Evolutionary conservation across 30 jellyfish, hydroid and myxozoan genomes (phyloP), one percentile per base, ranked within the genome.

Genomic region (Turritopsis dohrnii): DNA sequence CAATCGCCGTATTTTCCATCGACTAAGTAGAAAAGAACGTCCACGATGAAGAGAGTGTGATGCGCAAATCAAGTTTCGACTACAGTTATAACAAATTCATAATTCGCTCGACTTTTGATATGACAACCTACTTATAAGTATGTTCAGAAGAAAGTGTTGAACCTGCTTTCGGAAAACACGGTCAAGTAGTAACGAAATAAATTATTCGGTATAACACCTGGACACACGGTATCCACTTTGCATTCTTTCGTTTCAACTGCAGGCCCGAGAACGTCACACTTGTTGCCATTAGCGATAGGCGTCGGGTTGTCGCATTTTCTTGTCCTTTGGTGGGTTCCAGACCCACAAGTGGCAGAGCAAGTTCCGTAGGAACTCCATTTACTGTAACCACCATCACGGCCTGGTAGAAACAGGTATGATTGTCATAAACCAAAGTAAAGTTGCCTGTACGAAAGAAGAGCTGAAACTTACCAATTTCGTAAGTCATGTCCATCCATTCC

Each of bases 371-470:
- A 29, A 52, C 65, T 26, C 87, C 87, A 80, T 53, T 80, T 85
- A 52, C 83, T 26, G 65, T 80, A 80, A 1, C 87, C 87, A 24
- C 87, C 87, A 80, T 80, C 52, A 3, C 28, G 83, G 1, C 85
- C 85, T 77, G 53, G 18, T 0, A 8, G 7, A 25, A 8, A 22
- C 18, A 20, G 0, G 16, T 22, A 0, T 1, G 19, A 75, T 31
- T 21, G 16, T 69, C 30, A 69, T 21, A 21, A 1, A 1, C 5
- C 16, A 13, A 21, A 16, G 28, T 21, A 69, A 69, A 69, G 65
- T 18, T 9, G 81, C 24, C 18, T 72, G 29, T 3, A 13, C 5
- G 60, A 41, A 41, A 41, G 60, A 41, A 41, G 60, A 41, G 13
- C 13, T 41, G 60, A 3, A 13, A 75, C 83, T 1, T 75, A 22